These are phyloP conservation scores for Limnephilus marmoratus DNA, from an alignment of 2,888 invertebrate species.

Conservation along the genomic window DNA sequence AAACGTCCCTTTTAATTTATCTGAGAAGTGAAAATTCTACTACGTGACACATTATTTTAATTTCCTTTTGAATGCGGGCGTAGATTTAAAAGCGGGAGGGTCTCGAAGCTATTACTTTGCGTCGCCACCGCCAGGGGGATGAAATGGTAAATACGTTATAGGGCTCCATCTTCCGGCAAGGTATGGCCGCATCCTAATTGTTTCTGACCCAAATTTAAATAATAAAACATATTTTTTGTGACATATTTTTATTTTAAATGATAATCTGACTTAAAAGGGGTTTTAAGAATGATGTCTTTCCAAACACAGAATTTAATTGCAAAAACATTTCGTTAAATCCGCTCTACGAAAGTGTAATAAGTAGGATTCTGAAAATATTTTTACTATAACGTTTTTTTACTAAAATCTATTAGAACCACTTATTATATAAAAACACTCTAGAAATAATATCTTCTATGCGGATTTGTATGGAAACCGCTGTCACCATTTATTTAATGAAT, in stretches of 20 bases:
- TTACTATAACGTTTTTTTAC: too few species aligned
- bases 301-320: background rate
- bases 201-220: background rate
- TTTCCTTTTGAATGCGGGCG: constrained; percentile 2
- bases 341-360: background rate
- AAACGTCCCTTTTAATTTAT: background rate
- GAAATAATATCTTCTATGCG: too few species aligned
- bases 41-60: background rate
- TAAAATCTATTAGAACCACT: too few species aligned
- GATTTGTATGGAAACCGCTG: too few species aligned
- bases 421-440: too few species aligned
- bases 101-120: constrained; percentile 17
- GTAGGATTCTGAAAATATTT: too few species aligned
- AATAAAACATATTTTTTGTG: background rate
- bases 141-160: background rate
- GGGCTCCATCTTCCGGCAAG: background rate
- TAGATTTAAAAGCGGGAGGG: constrained; percentile 6
- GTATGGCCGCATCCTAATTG: background rate
- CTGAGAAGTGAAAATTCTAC: background rate
- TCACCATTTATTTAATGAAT: too few species aligned
- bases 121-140: background rate
- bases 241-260: background rate
- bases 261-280: background rate
- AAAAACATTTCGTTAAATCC: background rate
- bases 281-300: background rate